A percentile compares a stretch with the other conserved stretches of the same genome.
These are phyloP conservation scores for Acanthaster planci DNA, from an alignment of 35 echinoderm and acorn worm species.

Conservation along the genomic window DNA sequence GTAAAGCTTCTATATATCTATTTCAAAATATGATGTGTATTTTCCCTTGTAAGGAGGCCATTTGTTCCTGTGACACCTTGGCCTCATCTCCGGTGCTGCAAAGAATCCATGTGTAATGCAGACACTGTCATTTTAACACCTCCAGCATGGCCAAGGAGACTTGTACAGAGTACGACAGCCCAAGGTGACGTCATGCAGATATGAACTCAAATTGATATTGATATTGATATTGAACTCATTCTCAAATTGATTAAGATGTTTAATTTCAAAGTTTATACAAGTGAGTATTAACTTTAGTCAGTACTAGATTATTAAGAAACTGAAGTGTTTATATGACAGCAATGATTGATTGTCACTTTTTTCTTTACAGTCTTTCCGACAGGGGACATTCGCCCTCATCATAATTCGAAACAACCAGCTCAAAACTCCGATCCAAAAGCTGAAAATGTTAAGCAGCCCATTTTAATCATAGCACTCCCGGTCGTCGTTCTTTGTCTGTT, in stretches of 20 bases:
- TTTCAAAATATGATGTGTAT: neutral
- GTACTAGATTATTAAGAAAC: too few species aligned
- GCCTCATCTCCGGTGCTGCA: neutral
- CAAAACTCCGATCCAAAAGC: neutral
- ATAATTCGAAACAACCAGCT: neutral
- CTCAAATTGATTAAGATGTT: too few species aligned
- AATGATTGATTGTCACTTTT: too few species aligned
- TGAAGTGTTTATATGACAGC: too few species aligned
- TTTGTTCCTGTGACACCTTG: neutral
- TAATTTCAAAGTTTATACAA: too few species aligned
- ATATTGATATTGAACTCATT: too few species aligned
- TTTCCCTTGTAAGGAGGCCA: neutral
- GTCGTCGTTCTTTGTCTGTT: neutral
- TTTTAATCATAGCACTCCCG: neutral
- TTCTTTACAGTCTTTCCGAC: constrained; percentile 12
- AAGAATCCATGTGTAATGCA: constrained; percentile 13
- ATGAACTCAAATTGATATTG: too few species aligned
- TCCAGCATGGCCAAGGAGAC: neutral
- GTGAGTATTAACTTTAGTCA: too few species aligned
- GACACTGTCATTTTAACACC: neutral
- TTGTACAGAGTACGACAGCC: neutral
- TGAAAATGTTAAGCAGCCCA: neutral
- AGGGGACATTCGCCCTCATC: neutral
- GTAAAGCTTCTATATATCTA: too few species aligned
- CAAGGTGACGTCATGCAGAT: neutral